Base-by-base conservation (phyloP, 2,113 vertebrate genomes). In the Nanger granti region DNA sequence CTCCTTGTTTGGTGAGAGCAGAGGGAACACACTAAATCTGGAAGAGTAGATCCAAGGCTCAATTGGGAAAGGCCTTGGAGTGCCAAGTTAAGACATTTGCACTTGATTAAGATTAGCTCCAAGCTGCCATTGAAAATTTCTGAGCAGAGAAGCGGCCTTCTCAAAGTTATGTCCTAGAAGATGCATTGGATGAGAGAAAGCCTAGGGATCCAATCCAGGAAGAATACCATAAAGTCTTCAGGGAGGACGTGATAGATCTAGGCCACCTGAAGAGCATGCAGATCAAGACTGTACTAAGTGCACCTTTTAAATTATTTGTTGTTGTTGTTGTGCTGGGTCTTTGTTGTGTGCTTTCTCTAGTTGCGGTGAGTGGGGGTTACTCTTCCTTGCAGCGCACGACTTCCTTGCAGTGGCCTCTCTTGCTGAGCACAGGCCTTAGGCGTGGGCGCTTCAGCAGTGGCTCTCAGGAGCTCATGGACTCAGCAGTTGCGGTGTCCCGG, bases 341-440 rank as follows among this genome's bases (percentile, higher is more conserved):
- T 44, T 79, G 73, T 79, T 44, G 73, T 44, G 41, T 28, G 24
- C 73, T 26, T 28, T 44, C 73, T 79, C 24, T 44, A 44, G 22
- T 8, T 79, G 73, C 1, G 7, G 37, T 2, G 0, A 79, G 69
- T 14, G 13, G 24, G 41, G 41, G 41, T 28, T 15, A 79, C 12
- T 79, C 73, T 79, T 44, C 37, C 24, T 44, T 8, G 24, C 12
- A 14, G 37, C 14, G 73, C 73, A 79, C 0, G 2, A 44, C 37
- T 44, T 44, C 37, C 24, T 44, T 44, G 73, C 41, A 44, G 73
- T 1, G 37, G 37, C 73, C 28, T 28, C 73, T 44, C 15, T 79
- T 14, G 41, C 15, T 15, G 12, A 44, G 24, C 24, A 44, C 12
- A 4, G 41, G 73, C 6, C 11, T 7, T 3, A 41, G 10, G 20